A percentile compares a stretch with the other conserved stretches of the same genome.
These are phyloP conservation scores for Camarhynchus parvulus DNA, from an alignment of 2,113 vertebrate species.

Conservation along the genomic window DNA sequence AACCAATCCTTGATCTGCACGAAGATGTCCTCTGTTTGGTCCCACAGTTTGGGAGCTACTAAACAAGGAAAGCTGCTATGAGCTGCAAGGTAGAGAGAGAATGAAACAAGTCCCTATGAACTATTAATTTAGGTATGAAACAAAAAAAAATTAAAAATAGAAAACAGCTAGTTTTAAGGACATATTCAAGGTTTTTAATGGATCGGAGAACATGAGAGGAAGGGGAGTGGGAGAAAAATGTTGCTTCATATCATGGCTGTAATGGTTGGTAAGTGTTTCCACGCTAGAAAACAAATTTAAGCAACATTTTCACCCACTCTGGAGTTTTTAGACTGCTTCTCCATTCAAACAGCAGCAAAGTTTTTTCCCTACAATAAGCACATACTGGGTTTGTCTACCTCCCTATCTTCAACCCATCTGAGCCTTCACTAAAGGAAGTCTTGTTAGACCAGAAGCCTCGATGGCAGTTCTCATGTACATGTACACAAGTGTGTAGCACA, in stretches of 20 bases:
- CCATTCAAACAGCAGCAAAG: conserved; percentile 27
- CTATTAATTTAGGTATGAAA: neutral
- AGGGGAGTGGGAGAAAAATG: neutral
- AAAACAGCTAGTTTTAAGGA: neutral
- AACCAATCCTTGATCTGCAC: neutral
- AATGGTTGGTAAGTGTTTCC: neutral
- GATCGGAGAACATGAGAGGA: neutral
- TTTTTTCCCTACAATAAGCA: neutral
- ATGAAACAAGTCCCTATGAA: neutral
- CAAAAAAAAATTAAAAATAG: neutral
- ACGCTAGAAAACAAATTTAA: neutral
- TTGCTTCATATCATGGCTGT: neutral
- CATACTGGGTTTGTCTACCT: neutral
- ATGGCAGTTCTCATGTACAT: neutral
- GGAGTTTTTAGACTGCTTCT: conserved; percentile 10
- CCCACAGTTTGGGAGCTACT: neutral
- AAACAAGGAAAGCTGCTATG: neutral
- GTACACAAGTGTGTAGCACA: neutral
- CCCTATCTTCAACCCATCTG: neutral
- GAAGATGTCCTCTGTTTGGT: neutral
- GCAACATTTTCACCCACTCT: conserved; percentile 3
- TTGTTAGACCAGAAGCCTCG: neutral
- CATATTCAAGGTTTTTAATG: neutral
- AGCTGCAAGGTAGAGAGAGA: neutral
- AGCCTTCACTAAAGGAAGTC: neutral